phyloP scores from a whole-genome alignment of 2,888 invertebrate genomes.

The Rutpela maculata region DNA sequence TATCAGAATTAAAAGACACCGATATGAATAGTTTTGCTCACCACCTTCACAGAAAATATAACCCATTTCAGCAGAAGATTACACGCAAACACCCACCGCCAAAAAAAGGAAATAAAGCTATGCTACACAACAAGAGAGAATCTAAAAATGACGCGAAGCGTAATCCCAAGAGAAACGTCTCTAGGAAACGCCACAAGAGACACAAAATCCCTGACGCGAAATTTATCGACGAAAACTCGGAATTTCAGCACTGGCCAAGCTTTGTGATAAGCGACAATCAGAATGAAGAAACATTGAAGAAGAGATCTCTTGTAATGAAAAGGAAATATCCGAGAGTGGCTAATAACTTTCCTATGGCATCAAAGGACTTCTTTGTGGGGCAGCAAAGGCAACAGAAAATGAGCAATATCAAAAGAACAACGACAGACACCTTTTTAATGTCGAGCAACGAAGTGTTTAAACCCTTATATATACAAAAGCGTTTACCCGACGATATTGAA shows the following conservation, averaged over 20 bases:
- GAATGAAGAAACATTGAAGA: conserved; percentile 53
- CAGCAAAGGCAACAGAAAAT: background rate
- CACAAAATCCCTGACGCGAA: conserved; percentile 1
- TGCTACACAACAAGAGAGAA: background rate
- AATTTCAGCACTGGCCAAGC: conserved; percentile 59
- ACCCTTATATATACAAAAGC: background rate
- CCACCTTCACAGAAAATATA: conserved; percentile 14
- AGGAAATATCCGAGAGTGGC: conserved; percentile 24
- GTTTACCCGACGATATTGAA: background rate
- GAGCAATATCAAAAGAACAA: background rate
- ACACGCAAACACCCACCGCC: background rate
- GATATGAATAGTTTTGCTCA: conserved; percentile 19
- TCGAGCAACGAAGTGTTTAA: background rate
- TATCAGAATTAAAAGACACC: background rate
- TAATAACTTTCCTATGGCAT: conserved; percentile 51
- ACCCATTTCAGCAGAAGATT: background rate
- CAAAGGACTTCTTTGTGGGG: conserved; percentile 50
- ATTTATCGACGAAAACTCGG: conserved; percentile 50
- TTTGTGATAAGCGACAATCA: conserved; percentile 54
- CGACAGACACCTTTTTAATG: no score
- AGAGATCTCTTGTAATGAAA: conserved; percentile 46
- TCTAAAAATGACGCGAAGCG: background rate
- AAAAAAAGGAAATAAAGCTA: background rate
- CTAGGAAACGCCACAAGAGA: conserved; percentile 6
- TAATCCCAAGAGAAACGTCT: background rate